Evolutionary conservation across 1,140 invertebrate genomes (phyloP).

Genomic region (Lysiphlebus fabarum): DNA sequence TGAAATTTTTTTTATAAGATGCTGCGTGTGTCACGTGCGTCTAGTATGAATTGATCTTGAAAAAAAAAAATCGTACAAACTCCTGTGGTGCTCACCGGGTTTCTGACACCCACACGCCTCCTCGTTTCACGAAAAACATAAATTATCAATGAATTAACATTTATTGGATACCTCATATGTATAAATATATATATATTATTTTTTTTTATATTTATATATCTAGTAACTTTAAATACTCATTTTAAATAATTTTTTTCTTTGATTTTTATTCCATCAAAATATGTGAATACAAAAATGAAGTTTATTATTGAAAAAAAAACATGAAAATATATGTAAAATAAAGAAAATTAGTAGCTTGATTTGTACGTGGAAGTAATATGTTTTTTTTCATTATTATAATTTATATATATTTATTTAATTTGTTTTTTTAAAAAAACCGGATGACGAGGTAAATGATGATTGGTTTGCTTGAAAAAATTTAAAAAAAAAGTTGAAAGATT

Average conservation of each 20-base stretch:
- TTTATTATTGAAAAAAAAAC: too few relatives aligned
- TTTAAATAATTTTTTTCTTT: too few relatives aligned
- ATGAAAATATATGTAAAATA: too few relatives aligned
- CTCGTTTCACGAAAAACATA: slow-evolving; percentile 50
- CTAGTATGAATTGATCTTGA: too few relatives aligned
- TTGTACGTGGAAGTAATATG: too few relatives aligned
- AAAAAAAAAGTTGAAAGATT: too few relatives aligned
- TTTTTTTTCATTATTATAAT: neutral
- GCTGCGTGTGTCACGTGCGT: too few relatives aligned
- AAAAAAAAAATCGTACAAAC: slow-evolving; percentile 33
- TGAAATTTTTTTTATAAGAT: slow-evolving; percentile 1
- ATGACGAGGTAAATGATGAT: slow-evolving; percentile 10
- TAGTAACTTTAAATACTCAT: too few relatives aligned
- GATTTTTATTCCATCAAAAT: too few relatives aligned
- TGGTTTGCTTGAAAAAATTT: slow-evolving; percentile 3
- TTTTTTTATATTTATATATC: too few relatives aligned
- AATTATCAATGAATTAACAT: slow-evolving; percentile 36
- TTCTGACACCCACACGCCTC: slow-evolving; percentile 53
- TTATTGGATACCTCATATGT: neutral
- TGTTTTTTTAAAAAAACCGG: neutral
- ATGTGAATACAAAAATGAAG: too few relatives aligned
- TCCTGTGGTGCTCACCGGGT: slow-evolving; percentile 49
- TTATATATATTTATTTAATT: neutral
- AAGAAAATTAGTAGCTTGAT: neutral
- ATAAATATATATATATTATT: too few relatives aligned